Evolutionary conservation across 2,888 invertebrate species (phyloP).

Genomic region (Orthosia gracilis): DNA sequence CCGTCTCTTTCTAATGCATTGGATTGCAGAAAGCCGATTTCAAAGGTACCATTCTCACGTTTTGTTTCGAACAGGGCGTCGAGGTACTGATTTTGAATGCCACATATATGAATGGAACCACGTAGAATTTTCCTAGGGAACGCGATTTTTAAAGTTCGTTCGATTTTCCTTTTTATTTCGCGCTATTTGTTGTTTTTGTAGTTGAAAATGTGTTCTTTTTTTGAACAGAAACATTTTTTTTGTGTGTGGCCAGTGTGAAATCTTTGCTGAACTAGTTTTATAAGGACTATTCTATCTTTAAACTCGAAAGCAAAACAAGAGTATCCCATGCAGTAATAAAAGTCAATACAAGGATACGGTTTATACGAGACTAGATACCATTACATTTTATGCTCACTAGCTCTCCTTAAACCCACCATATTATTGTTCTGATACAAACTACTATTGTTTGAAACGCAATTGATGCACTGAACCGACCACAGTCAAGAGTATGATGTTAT

Average conservation of each 20-base stretch:
- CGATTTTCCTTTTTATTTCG: constrained; percentile 37
- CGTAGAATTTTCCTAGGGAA: constrained; percentile 55
- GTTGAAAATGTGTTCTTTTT: constrained; percentile 30
- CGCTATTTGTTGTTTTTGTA: constrained; percentile 28
- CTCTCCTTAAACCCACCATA: constrained; percentile 48
- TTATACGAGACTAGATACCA: constrained; percentile 44
- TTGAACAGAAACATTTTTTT: constrained; percentile 8
- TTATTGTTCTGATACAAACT: constrained; percentile 46
- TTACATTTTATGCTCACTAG: constrained; percentile 58
- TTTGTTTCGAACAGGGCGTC: constrained; percentile 81
- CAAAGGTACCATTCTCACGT: constrained; percentile 79
- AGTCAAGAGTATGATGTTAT: constrained; percentile 34
- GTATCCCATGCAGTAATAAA: constrained; percentile 36
- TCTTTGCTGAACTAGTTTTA: constrained; percentile 7
- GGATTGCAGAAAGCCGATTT: constrained; percentile 86
- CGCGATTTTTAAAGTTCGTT: constrained; percentile 55
- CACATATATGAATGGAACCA: constrained; percentile 65
- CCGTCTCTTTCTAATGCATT: constrained; percentile 79
- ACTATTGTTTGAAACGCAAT: constrained; percentile 52
- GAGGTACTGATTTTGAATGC: constrained; percentile 80
- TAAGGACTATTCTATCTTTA: not conserved
- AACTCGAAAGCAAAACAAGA: constrained; percentile 33
- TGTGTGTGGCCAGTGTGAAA: constrained; percentile 1
- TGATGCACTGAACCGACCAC: constrained; percentile 25
- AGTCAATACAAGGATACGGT: constrained; percentile 55